These are phyloP conservation scores for Trichonephila inaurata DNA, from an alignment of 1,140 invertebrate species.

Conservation along the genomic window DNA sequence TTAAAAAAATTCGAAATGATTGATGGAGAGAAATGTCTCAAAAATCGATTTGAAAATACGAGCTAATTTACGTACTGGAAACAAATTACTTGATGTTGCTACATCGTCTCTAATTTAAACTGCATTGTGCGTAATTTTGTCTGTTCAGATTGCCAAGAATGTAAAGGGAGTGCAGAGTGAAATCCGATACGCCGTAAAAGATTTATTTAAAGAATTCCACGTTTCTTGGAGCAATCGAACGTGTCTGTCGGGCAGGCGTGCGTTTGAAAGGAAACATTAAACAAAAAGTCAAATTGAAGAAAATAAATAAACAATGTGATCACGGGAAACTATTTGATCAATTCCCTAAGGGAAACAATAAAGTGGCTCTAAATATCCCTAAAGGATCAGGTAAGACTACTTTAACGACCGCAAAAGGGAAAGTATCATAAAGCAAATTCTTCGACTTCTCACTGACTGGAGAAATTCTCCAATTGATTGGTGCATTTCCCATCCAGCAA, in stretches of 20 bases:
- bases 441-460: background rate
- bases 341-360: background rate
- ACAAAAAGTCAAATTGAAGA: background rate
- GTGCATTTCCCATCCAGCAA: background rate
- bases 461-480: background rate
- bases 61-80: too few species aligned
- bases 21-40: too few species aligned
- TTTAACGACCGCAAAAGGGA: constrained; percentile 28
- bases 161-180: too few species aligned
- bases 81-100: too few species aligned
- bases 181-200: too few species aligned
- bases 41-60: too few species aligned
- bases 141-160: too few species aligned
- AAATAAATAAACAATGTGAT: constrained; percentile 26
- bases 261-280: background rate
- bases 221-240: background rate
- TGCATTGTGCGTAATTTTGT: too few species aligned
- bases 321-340: constrained; percentile 9
- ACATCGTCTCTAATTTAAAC: too few species aligned
- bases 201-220: background rate
- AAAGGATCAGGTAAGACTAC: background rate
- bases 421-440: constrained; percentile 28
- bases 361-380: constrained; percentile 1
- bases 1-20: too few species aligned
- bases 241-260: background rate